phyloP scores from a whole-genome alignment of 2,888 invertebrate species.

The Lypha dubia region DNA sequence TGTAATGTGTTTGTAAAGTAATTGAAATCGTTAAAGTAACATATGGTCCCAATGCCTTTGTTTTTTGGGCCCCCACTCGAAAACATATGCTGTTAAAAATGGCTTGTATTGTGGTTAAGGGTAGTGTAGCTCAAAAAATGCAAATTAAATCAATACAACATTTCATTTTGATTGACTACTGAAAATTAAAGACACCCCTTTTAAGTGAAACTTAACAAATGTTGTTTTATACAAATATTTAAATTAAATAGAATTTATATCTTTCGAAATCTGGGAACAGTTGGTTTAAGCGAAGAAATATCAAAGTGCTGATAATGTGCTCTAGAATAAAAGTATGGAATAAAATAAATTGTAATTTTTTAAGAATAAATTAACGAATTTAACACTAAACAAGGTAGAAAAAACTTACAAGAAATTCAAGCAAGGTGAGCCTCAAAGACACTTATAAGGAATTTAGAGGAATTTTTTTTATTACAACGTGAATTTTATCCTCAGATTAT shows the following conservation, averaged over 20 bases:
- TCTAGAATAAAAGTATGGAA: background rate
- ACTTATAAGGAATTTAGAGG: too few relatives aligned
- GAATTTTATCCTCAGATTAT: too few relatives aligned
- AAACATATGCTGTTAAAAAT: slow-evolving; percentile 16
- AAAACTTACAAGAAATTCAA: too few relatives aligned
- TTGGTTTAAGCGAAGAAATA: background rate
- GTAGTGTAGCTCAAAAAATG: background rate
- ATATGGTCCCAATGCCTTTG: slow-evolving; percentile 56
- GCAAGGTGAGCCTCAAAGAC: too few relatives aligned
- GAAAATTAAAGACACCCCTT: slow-evolving; percentile 5
- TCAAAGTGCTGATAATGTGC: background rate
- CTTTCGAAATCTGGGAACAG: too few relatives aligned
- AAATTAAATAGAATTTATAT: background rate
- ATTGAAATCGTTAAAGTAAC: slow-evolving; percentile 71
- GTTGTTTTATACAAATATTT: background rate
- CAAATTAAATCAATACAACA: slow-evolving; percentile 68
- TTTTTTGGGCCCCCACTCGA: slow-evolving; percentile 1
- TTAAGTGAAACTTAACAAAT: background rate
- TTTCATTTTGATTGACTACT: slow-evolving; percentile 64
- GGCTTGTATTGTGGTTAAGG: slow-evolving; percentile 26
- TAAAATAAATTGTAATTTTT: too few relatives aligned
- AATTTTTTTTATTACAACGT: too few relatives aligned
- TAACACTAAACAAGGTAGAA: too few relatives aligned
- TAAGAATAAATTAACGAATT: too few relatives aligned
- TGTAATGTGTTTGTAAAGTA: slow-evolving; percentile 67